These are phyloP conservation scores for Borostomias antarcticus DNA, from an alignment of 2,797 vertebrate species.

Conservation along the genomic window DNA sequence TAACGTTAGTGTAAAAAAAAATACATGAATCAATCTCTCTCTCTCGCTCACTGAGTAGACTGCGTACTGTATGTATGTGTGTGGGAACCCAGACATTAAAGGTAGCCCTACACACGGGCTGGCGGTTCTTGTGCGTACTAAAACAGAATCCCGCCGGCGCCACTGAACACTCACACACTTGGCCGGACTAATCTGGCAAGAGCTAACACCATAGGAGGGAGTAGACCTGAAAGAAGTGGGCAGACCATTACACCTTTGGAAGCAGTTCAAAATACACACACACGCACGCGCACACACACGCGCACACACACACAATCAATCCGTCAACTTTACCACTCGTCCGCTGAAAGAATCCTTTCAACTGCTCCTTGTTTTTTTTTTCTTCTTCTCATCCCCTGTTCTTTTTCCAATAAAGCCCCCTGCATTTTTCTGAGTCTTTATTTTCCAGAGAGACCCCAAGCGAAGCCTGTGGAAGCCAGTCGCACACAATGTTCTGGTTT, in stretches of 20 bases:
- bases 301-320: neutral
- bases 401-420: slow-evolving; percentile 4
- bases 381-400: slow-evolving; percentile 11
- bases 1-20: too few relatives aligned
- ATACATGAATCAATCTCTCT: too few relatives aligned
- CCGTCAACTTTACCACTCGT: slow-evolving; percentile 28
- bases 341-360: slow-evolving; percentile 36
- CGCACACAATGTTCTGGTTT: slow-evolving; percentile 60
- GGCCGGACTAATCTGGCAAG: neutral
- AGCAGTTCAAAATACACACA: slow-evolving; percentile 12
- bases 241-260: slow-evolving; percentile 24
- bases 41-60: neutral
- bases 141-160: too few relatives aligned
- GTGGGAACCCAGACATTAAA: neutral
- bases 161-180: neutral
- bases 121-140: too few relatives aligned
- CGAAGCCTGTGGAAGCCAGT: slow-evolving; percentile 54
- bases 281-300: neutral
- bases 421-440: neutral
- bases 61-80: neutral
- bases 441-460: slow-evolving; percentile 58
- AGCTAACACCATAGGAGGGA: slow-evolving; percentile 23
- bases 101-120: too few relatives aligned
- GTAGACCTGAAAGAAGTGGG: slow-evolving; percentile 24
- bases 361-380: slow-evolving; percentile 11